A percentile compares a stretch with the other conserved stretches of the same genome.
Conservation (phyloP, 2,797 vertebrate genomes). For the Dendrocincla tyrannina region DNA sequence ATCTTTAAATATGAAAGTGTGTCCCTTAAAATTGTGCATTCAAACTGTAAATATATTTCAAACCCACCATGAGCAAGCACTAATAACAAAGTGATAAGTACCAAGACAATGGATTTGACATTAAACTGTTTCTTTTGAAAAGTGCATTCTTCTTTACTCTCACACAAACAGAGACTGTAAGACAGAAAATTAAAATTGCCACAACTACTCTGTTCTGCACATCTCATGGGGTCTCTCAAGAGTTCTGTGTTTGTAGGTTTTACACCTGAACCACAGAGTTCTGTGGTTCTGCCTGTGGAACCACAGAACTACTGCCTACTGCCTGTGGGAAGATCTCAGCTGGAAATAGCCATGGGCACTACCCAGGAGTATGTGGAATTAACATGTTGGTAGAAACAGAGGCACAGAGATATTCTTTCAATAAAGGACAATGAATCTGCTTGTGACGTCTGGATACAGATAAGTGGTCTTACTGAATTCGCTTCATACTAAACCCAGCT, state of each 20-base stretch:
- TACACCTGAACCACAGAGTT: neutral
- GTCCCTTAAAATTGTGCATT: neutral
- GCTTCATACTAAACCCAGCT: neutral
- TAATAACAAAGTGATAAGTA: neutral
- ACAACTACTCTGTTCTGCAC: accelerated
- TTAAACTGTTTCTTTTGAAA: neutral
- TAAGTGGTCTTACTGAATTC: neutral
- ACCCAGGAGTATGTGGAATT: neutral
- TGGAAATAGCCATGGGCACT: neutral
- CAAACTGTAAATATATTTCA: neutral
- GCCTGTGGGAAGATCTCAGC: neutral
- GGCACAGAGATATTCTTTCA: neutral
- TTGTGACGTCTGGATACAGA: neutral
- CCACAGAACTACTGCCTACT: too few species aligned
- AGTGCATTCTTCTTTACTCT: neutral
- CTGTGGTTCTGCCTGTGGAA: too few species aligned
- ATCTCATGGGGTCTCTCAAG: neutral
- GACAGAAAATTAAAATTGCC: neutral
- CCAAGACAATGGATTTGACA: neutral
- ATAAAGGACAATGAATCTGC: neutral
- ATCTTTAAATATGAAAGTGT: neutral
- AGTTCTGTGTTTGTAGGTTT: neutral
- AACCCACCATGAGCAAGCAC: neutral
- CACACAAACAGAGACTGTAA: accelerated
- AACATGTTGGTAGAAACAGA: neutral